Evolutionary conservation across 2,888 invertebrate species (phyloP), one percentile per base, ranked within the genome.

Genomic region (Tachina grossa): DNA sequence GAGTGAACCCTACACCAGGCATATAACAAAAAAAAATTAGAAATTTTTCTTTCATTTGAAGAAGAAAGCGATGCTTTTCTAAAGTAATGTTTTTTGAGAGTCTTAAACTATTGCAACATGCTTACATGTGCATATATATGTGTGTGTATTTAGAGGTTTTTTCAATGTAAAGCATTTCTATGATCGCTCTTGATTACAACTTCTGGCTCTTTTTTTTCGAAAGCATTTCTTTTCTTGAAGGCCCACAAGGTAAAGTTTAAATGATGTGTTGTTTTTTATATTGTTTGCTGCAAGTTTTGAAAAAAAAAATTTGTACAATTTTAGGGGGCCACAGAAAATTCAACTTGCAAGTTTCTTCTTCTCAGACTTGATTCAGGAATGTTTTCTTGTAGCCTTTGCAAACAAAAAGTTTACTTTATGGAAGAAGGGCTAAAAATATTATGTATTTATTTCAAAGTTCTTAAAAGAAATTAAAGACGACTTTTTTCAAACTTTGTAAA

Each of bases 271-370:
- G 1, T 22, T 66, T 49, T 4, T 0, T 49, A 72, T 82, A 2
- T 10, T 59, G 10, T 47, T 59, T 51, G 14, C 14, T 10, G 10
- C 0, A 57, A 59, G 39, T 68, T 68, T 45, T n/a, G n/a, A n/a
- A n/a, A n/a, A n/a, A n/a, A n/a, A 5, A 55, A 55, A n/a, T 31
- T 31, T 19, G 16, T 14, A 71, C 39, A 78, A 57, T 69, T 47
- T 71, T 80, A 75, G 83, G 83, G 53, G 66, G 78, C 80, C 85
- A 80, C 83, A 75, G 65, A 71, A 83, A 78, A 85, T 53, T 74
- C 51, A 59, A 10, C 59, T 47, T 63, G 72, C 51, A 71, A 59
- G 61, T 68, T 69, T 61, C 14, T 16, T 76, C 49, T 51, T 31
- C 59, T 16, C 0, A n/a, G 51, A 14, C 45, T 65, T 72, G 53